phyloP scores from a whole-genome alignment of 2,113 vertebrate species.

The Epinephelus cyanopodus region DNA sequence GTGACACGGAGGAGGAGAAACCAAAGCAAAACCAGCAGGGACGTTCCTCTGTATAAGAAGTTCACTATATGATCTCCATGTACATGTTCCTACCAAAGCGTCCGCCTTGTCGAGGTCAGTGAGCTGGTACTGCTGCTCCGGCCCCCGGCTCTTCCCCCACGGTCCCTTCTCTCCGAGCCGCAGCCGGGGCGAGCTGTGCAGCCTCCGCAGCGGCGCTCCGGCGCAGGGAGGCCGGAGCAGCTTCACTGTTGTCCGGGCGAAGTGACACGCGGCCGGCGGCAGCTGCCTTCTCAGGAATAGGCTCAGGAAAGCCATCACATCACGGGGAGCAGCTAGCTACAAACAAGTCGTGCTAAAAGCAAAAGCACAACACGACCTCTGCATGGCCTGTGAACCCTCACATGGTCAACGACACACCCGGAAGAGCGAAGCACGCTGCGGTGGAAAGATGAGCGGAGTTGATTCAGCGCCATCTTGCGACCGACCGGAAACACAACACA shows the following conservation, averaged over 20 bases:
- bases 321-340: slow-evolving; percentile 5
- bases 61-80: neutral
- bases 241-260: slow-evolving; percentile 35
- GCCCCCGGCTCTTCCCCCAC: slow-evolving; percentile 71
- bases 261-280: slow-evolving; percentile 54
- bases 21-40: slow-evolving; percentile 7
- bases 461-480: slow-evolving; percentile 58
- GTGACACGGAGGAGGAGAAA: neutral
- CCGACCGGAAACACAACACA: fast-evolving
- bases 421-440: neutral
- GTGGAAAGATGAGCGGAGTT: neutral
- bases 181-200: slow-evolving; percentile 64
- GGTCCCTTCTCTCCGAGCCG: slow-evolving; percentile 72
- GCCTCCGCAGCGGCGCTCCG: slow-evolving; percentile 55
- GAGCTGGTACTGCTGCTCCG: slow-evolving; percentile 73
- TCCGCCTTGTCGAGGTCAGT: slow-evolving; percentile 86
- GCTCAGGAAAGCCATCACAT: slow-evolving; percentile 78
- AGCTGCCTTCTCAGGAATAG: slow-evolving; percentile 73
- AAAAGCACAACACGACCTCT: slow-evolving; percentile 74
- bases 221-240: slow-evolving; percentile 20
- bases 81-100: slow-evolving; percentile 77
- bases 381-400: slow-evolving; percentile 71
- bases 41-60: neutral
- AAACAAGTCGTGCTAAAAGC: neutral
- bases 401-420: slow-evolving; percentile 52